Evolutionary conservation across 2,888 invertebrate species (phyloP).

Genomic region (Agriopis marginaria): DNA sequence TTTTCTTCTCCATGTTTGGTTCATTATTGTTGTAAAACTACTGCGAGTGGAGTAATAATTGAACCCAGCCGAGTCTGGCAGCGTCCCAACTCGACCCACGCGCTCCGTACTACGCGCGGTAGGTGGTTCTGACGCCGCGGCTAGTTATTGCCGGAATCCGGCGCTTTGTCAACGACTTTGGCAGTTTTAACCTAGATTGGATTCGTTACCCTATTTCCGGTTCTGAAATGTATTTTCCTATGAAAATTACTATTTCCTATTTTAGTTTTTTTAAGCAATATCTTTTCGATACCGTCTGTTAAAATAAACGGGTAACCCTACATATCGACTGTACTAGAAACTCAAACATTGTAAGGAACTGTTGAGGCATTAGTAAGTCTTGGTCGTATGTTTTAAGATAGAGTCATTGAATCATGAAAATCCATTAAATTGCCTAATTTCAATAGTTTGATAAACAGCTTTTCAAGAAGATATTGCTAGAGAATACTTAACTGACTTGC

Average conservation of each 20-base stretch:
- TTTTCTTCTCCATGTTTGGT: not conserved
- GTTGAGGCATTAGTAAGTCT: no score
- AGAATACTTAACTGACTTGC: no score
- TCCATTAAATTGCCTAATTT: no score
- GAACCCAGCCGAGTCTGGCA: conserved; percentile 44
- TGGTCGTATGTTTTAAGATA: no score
- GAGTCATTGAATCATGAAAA: no score
- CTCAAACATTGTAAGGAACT: no score
- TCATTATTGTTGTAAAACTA: not conserved
- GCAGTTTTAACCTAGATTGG: conserved; percentile 20
- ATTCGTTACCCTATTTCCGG: conserved; percentile 9
- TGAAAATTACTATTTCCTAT: not conserved
- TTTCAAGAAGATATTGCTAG: no score
- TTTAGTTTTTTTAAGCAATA: no score
- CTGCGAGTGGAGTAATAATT: conserved; percentile 45
- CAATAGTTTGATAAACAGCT: no score
- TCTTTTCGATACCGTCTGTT: no score
- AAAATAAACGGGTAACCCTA: no score
- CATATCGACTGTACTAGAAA: no score
- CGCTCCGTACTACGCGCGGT: conserved; percentile 6
- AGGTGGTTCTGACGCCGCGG: not conserved
- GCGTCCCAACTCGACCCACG: conserved; percentile 37
- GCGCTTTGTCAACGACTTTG: conserved; percentile 9
- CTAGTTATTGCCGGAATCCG: conserved; percentile 14
- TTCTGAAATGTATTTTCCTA: not conserved